Conservation (phyloP, 2,888 invertebrate genomes). For the Nomada fabriciana region DNA sequence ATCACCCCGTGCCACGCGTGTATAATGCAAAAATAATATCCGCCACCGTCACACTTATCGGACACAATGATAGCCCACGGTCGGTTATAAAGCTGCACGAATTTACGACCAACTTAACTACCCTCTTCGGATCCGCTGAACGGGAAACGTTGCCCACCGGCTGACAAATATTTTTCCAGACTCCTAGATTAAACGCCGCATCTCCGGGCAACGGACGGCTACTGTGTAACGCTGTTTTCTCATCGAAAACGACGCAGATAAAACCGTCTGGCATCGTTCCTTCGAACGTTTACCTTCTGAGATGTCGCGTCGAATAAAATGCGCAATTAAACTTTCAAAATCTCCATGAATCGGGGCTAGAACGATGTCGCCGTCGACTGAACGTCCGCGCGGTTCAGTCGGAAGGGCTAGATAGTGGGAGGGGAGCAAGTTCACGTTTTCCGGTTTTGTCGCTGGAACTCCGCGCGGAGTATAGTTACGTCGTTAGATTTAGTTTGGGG, state of each 20-base stretch:
- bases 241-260: slow-evolving; percentile 20
- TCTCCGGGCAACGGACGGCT: slow-evolving; percentile 3
- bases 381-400: neutral
- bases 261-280: slow-evolving; percentile 14
- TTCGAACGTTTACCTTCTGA: slow-evolving; percentile 11
- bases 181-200: slow-evolving; percentile 46
- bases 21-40: neutral
- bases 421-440: slow-evolving; percentile 28
- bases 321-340: slow-evolving; percentile 71
- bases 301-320: slow-evolving; percentile 62
- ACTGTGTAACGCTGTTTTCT: slow-evolving; percentile 23
- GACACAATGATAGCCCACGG: neutral
- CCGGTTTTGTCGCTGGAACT: slow-evolving; percentile 26
- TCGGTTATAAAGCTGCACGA: slow-evolving; percentile 12
- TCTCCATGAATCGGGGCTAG: slow-evolving; percentile 39
- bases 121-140: slow-evolving; percentile 14
- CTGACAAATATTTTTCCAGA: slow-evolving; percentile 55
- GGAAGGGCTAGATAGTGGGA: neutral
- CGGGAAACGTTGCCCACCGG: slow-evolving; percentile 6
- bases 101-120: slow-evolving; percentile 40
- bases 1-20: neutral
- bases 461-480: slow-evolving; percentile 44
- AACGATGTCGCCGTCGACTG: neutral
- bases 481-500: slow-evolving; percentile 56
- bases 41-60: neutral